Percentiles rank a stretch among this genome's conserved stretches.
These are phyloP conservation scores for Corvus hawaiiensis DNA, from an alignment of 2,113 vertebrate genomes.

Conservation along the genomic window DNA sequence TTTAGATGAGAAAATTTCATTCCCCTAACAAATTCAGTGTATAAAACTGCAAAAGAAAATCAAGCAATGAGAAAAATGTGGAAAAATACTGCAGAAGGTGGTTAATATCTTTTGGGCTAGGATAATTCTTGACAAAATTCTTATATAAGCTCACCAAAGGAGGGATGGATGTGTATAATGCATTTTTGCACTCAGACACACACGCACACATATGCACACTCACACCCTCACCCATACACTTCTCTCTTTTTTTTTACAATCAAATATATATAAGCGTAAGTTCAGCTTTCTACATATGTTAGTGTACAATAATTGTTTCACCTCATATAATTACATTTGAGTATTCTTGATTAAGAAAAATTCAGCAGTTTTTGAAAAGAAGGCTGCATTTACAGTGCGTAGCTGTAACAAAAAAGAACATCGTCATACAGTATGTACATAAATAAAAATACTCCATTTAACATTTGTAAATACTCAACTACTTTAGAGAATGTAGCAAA, in stretches of 20 bases:
- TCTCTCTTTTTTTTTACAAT: slow-evolving; percentile 86
- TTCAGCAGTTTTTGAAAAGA: slow-evolving; percentile 89
- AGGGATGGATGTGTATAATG: slow-evolving; percentile 72
- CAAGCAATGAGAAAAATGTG: slow-evolving; percentile 76
- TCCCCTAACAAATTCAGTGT: slow-evolving; percentile 79
- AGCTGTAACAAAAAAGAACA: slow-evolving; percentile 99
- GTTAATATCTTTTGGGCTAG: slow-evolving; percentile 67
- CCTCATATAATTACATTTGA: slow-evolving; percentile 91
- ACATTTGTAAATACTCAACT: slow-evolving; percentile 93
- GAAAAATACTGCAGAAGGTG: slow-evolving; percentile 75
- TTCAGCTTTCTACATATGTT: slow-evolving; percentile 90
- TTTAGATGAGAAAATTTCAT: slow-evolving; percentile 81
- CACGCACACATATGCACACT: slow-evolving; percentile 57
- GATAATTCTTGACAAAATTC: slow-evolving; percentile 69
- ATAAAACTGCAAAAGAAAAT: slow-evolving; percentile 81
- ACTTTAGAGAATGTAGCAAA: slow-evolving; percentile 88
- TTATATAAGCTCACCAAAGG: slow-evolving; percentile 75
- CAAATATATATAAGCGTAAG: slow-evolving; percentile 90
- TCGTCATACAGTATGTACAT: slow-evolving; percentile 91
- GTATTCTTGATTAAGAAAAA: slow-evolving; percentile 98
- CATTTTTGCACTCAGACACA: slow-evolving; percentile 70
- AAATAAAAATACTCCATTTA: slow-evolving; percentile 98
- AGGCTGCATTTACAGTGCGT: slow-evolving; percentile 99
- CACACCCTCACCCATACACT: slow-evolving; percentile 61
- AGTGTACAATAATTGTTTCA: slow-evolving; percentile 90